Conservation (phyloP, 2,888 invertebrate species). For the Tenthredo scrophulariae region DNA sequence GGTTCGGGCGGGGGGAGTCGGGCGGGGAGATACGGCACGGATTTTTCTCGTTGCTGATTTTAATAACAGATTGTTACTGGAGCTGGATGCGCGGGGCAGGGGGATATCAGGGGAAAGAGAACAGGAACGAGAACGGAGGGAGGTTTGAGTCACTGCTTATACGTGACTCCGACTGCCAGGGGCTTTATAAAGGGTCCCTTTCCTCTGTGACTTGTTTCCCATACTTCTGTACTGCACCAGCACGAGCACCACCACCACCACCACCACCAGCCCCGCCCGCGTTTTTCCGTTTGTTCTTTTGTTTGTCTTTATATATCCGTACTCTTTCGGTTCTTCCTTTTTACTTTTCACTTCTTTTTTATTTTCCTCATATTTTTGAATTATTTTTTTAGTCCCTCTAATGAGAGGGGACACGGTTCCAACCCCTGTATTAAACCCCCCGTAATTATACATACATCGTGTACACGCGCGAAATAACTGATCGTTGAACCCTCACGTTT, state of each 20-base stretch:
- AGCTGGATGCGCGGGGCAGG: conserved; percentile 56
- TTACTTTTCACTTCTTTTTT: not conserved
- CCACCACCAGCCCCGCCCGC: not conserved
- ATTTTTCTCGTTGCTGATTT: conserved; percentile 78
- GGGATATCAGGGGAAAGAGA: conserved; percentile 53
- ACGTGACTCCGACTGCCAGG: conserved; percentile 70
- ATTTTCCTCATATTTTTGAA: not conserved
- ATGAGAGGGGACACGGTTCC: conserved; percentile 12
- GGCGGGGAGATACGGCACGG: conserved; percentile 76
- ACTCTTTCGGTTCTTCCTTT: not conserved
- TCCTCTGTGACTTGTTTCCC: conserved; percentile 23
- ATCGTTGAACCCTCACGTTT: not conserved
- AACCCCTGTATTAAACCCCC: not conserved
- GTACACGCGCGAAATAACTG: not conserved
- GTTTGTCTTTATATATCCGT: conserved; percentile 17
- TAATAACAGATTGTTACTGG: conserved; percentile 75
- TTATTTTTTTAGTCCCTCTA: not conserved
- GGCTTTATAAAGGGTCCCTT: conserved; percentile 49
- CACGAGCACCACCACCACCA: no score
- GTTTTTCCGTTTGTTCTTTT: conserved; percentile 36
- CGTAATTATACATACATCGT: not conserved
- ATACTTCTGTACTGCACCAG: conserved; percentile 17
- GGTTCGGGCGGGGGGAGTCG: conserved; percentile 58
- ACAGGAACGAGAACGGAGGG: conserved; percentile 57
- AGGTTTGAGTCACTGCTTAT: conserved; percentile 74